phyloP scores from a whole-genome alignment of 2,113 vertebrate genomes.

The Syrrhaptes paradoxus region DNA sequence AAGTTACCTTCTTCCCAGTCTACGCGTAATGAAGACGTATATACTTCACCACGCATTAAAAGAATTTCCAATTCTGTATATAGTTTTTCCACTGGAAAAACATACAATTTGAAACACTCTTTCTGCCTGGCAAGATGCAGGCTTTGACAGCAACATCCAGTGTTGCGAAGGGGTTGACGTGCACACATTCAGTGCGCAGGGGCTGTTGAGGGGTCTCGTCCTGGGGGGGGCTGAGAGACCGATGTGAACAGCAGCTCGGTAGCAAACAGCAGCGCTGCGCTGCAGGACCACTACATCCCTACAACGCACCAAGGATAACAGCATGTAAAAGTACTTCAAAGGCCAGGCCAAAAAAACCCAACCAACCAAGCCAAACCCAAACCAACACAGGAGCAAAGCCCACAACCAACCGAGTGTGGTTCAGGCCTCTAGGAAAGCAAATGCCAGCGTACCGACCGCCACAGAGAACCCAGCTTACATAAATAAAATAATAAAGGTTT shows the following conservation, averaged over 20 bases:
- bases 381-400: neutral
- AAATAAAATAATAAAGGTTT: neutral
- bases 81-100: neutral
- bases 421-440: neutral
- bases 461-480: neutral
- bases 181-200: accelerated
- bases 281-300: neutral
- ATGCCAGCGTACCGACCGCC: neutral
- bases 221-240: too few relatives aligned
- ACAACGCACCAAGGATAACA: neutral
- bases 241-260: neutral
- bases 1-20: neutral
- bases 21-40: accelerated
- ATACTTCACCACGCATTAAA: neutral
- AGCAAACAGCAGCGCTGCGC: accelerated
- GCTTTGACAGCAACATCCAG: neutral
- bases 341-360: neutral
- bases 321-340: neutral
- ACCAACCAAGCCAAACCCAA: too few relatives aligned
- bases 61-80: neutral
- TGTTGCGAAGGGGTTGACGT: accelerated
- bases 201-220: neutral
- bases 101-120: neutral
- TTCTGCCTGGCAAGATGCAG: neutral
- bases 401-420: accelerated